Percentiles rank a stretch among this genome's conserved stretches.
phyloP scores from a whole-genome alignment of 2,797 vertebrate genomes.

The Melanotaenia trifasciata region DNA sequence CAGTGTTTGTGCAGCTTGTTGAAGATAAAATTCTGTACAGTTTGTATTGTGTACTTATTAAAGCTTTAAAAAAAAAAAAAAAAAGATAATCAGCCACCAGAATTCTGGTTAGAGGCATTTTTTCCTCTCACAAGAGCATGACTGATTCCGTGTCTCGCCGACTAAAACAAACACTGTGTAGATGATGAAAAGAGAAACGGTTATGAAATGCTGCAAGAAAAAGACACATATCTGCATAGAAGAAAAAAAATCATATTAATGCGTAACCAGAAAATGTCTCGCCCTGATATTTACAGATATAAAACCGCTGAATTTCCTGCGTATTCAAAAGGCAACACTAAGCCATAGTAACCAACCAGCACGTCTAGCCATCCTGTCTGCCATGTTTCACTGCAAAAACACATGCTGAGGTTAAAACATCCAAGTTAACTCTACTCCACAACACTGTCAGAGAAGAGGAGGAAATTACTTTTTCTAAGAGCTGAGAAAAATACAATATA shows the following conservation, averaged over 20 bases:
- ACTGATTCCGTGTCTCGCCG: slow-evolving; percentile 1
- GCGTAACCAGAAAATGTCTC: slow-evolving; percentile 23
- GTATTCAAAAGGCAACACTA: slow-evolving; percentile 21
- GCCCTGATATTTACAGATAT: slow-evolving; percentile 58
- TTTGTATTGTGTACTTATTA: not conserved
- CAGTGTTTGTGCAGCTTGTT: not conserved
- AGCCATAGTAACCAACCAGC: slow-evolving; percentile 47
- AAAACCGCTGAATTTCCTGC: slow-evolving; percentile 12
- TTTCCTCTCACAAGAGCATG: slow-evolving; percentile 18
- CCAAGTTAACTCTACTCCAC: not conserved
- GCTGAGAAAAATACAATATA: slow-evolving; percentile 3
- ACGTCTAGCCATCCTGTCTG: slow-evolving; percentile 35
- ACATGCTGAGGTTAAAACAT: slow-evolving; percentile 11
- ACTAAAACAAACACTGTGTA: not conserved
- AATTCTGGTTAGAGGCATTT: slow-evolving; percentile 15
- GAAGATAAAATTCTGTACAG: slow-evolving; percentile 11
- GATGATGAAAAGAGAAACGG: not conserved
- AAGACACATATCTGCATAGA: slow-evolving; percentile 9
- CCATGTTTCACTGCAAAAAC: slow-evolving; percentile 50
- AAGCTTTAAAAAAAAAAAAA: not conserved
- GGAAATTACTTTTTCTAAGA: slow-evolving; percentile 3
- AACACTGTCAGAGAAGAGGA: slow-evolving; percentile 24
- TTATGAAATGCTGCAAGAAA: slow-evolving; percentile 2
- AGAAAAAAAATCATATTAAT: slow-evolving; percentile 3
- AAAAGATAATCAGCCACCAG: not conserved